Conservation (phyloP, 1,140 invertebrate species). For the Drosophila mojavensis region DNA sequence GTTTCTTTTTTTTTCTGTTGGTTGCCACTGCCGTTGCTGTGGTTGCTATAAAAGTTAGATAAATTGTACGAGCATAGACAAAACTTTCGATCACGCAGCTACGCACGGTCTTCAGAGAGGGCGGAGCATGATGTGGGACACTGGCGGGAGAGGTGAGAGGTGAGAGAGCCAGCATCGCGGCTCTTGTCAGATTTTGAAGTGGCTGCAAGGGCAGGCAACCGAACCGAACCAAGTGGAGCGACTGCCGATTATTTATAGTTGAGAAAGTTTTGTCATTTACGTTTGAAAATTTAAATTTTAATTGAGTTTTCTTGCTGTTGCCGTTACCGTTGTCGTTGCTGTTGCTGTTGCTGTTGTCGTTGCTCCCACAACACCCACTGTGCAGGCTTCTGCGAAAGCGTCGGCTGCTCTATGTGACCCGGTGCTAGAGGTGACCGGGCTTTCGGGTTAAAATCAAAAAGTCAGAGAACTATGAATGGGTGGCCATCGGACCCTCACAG, state of each 20-base stretch:
- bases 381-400: neutral
- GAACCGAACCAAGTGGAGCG: conserved; percentile 61
- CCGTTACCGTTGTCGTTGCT: conserved; percentile 31
- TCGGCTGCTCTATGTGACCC: neutral
- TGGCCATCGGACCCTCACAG: neutral
- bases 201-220: conserved; percentile 54
- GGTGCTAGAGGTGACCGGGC: neutral
- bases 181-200: conserved; percentile 75
- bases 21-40: conserved; percentile 43
- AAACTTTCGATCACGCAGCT: conserved; percentile 80
- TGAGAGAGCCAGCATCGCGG: conserved; percentile 33
- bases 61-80: conserved; percentile 77
- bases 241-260: conserved; percentile 81
- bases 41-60: conserved; percentile 78
- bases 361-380: neutral
- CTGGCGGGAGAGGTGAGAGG: neutral
- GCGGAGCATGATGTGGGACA: neutral
- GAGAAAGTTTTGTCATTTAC: conserved; percentile 82
- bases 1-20: conserved; percentile 7
- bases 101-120: conserved; percentile 62
- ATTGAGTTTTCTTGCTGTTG: conserved; percentile 74
- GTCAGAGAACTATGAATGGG: conserved; percentile 42
- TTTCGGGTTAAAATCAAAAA: conserved; percentile 54
- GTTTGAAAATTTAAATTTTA: conserved; percentile 83
- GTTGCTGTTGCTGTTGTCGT: neutral